Percentiles rank a stretch among this genome's conserved stretches.
Evolutionary conservation across 2,888 invertebrate species (phyloP).

Genomic region (Drosophila lacicola): DNA sequence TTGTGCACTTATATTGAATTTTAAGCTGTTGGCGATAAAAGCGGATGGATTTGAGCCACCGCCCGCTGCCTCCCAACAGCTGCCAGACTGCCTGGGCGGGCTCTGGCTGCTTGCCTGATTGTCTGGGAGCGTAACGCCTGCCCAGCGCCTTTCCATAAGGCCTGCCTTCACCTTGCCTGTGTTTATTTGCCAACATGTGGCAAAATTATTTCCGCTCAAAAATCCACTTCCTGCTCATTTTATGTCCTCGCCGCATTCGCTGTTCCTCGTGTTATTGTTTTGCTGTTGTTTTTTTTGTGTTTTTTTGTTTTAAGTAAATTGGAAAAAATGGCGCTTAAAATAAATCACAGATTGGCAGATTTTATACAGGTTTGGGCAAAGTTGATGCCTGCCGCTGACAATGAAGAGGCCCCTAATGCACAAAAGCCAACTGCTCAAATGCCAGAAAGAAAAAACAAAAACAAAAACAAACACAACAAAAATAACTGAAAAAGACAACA

Average conservation of each 20-base stretch:
- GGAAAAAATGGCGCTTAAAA: constrained; percentile 54
- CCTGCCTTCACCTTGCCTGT: constrained; percentile 25
- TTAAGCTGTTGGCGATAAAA: constrained; percentile 65
- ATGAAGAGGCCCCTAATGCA: constrained; percentile 12
- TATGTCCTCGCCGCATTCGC: constrained; percentile 32
- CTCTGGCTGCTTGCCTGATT: too few species aligned
- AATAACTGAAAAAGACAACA: constrained; percentile 32
- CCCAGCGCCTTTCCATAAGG: too few species aligned
- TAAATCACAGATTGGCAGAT: constrained; percentile 52
- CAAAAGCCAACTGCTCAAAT: constrained; percentile 2
- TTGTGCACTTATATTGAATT: constrained; percentile 71
- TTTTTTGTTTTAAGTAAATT: constrained; percentile 64
- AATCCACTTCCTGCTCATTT: constrained; percentile 71
- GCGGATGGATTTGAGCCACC: constrained; percentile 54
- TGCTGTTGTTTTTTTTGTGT: neutral
- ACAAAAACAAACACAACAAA: neutral
- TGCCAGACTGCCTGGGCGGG: neutral
- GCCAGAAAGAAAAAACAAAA: neutral
- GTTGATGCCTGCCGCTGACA: constrained; percentile 58
- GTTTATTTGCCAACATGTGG: constrained; percentile 77
- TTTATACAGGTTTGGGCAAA: constrained; percentile 29
- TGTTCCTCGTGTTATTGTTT: constrained; percentile 3
- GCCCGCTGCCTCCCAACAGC: constrained; percentile 35
- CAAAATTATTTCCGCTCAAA: constrained; percentile 80
- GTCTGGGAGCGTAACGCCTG: too few species aligned